These are phyloP conservation scores for Tinea trinotella DNA, from an alignment of 2,888 invertebrate species.

Conservation along the genomic window DNA sequence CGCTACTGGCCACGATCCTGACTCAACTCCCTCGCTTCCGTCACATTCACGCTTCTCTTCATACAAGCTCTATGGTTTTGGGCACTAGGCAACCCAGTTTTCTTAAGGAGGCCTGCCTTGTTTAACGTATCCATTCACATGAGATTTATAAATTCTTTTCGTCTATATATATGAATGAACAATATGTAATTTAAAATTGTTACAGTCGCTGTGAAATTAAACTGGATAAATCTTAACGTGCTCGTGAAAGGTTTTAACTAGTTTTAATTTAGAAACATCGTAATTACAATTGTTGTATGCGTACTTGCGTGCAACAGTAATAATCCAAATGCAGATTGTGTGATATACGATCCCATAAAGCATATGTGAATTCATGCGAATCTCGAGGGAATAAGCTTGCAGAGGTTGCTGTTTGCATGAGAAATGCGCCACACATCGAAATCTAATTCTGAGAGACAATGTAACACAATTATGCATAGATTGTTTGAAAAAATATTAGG, in stretches of 20 bases:
- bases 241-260: neutral
- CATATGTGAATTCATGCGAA: constrained; percentile 4
- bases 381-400: constrained; percentile 4
- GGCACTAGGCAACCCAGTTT: no score
- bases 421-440: constrained; percentile 12
- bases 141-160: no score
- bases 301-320: neutral
- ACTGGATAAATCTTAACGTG: constrained; percentile 1
- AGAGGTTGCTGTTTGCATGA: constrained; percentile 16
- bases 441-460: constrained; percentile 15
- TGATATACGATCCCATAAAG: constrained; percentile 6
- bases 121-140: no score
- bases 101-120: no score
- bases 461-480: neutral
- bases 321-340: neutral
- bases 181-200: neutral
- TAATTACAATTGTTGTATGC: neutral
- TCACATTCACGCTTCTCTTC: no score
- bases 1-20: no score
- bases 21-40: no score
- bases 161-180: no score
- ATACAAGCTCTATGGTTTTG: no score
- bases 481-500: neutral
- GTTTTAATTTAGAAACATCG: neutral
- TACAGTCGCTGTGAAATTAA: neutral